Evolutionary conservation across 2,888 invertebrate genomes (phyloP), one percentile per base, ranked within the genome.

Genomic region (Ceratothoa steindachneri): DNA sequence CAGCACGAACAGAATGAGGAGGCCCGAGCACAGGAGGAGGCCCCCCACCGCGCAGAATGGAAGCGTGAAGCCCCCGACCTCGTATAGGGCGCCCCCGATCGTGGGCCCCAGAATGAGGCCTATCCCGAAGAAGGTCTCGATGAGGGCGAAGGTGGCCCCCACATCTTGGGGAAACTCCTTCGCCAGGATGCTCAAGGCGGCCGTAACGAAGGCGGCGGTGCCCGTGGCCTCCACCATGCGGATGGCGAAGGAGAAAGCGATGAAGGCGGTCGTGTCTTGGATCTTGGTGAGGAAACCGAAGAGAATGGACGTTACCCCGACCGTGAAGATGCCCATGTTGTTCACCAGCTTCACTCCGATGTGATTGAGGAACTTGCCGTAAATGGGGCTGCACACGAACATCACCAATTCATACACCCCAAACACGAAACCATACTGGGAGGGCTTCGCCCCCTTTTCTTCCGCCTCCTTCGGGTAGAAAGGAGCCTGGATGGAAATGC

Each of bases 101-200:
- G 93, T 93, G 0, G 96, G 96, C 0, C 96, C 96, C 0, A 93
- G 92, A 74, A 95, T 95, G 72, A 95, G 87, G 89, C 96, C 82
- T 89, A 88, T 80, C 0, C 95, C 95, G 83, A 93, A 94, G 84
- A 93, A 94, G 0, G 95, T 93, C 85, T 93, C 93, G 67, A 93
- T 83, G 15, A 93, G 93, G 90, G 91, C 92, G 86, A 94, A 94
- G 82, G 93, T 93, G 4, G 90, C 91, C 0, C 92, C 92, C 0
- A 93, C 90, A 82, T 91, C 91, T 79, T 93, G 88, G 0, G 93
- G 93, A 85, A 95, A 95, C 85, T 93, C 93, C 83, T 90, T 90
- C 64, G 93, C 93, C 80, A 93, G 91, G 81, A 94, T 92, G 0
- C 93, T 91, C 83, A 93, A 94, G 81, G 91, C 91, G 0, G 93